Percentiles rank a stretch among this genome's conserved stretches.
These are phyloP conservation scores for Andrena marginata DNA, from an alignment of 2,888 invertebrate genomes.

Conservation along the genomic window DNA sequence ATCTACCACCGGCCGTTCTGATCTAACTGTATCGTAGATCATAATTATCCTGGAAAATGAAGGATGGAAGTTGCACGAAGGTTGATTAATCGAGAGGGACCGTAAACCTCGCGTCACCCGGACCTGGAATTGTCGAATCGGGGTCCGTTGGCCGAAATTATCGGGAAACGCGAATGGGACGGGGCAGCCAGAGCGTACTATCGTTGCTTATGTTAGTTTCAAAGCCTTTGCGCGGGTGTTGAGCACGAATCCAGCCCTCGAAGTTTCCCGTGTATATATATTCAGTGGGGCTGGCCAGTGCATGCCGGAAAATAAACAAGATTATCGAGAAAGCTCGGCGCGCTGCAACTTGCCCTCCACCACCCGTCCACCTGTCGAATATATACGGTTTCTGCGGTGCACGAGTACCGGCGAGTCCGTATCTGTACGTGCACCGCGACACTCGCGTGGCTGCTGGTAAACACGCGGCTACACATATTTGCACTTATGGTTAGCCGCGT, in stretches of 20 bases:
- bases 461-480: conserved; percentile 49
- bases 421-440: background rate
- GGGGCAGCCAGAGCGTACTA: background rate
- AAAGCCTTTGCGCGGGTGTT: background rate
- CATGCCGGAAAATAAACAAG: conserved; percentile 62
- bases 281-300: conserved; percentile 9
- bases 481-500: conserved; percentile 45
- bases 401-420: background rate
- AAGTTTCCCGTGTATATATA: conserved; percentile 30
- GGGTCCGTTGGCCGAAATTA: conserved; percentile 25
- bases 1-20: background rate
- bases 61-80: conserved; percentile 35
- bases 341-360: conserved; percentile 36
- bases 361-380: conserved; percentile 58
- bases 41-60: conserved; percentile 46
- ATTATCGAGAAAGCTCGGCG: conserved; percentile 56
- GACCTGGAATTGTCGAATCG: conserved; percentile 22
- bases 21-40: conserved; percentile 48
- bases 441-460: conserved; percentile 14
- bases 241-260: conserved; percentile 3
- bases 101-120: conserved; percentile 2
- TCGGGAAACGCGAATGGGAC: background rate
- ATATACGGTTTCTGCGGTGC: conserved; percentile 37
- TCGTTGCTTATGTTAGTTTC: conserved; percentile 20
- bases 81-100: conserved; percentile 44